Base-by-base conservation (phyloP, 2,113 vertebrate genomes). In the Sisor rabdophorus region DNA sequence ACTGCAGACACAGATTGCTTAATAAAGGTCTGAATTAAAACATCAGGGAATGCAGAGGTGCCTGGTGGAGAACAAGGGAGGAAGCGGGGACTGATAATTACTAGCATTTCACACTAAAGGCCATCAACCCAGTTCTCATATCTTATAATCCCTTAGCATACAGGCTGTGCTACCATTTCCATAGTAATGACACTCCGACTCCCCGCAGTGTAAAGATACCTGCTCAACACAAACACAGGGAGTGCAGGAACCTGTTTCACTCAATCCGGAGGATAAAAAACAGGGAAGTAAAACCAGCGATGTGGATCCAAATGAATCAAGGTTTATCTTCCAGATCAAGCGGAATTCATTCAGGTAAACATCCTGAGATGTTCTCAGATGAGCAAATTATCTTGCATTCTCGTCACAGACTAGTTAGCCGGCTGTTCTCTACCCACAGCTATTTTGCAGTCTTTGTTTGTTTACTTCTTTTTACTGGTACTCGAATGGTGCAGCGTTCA, bases 21-120 rank as follows among this genome's bases (percentile, higher is more conserved):
- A 76, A 75, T 68, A 82, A 82, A 68, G 70, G 65, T 13, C 53
- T 58, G 69, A 72, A 79, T 75, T 55, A 74, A 75, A 82, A 72
- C 67, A 81, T n/a, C 19, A 50, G 24, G n/a, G 47, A 53, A 69
- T 5, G 48, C 71, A 36, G 16, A 52, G 65, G 44, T 32, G 50
- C 71, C 64, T 12, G 22, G 52, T 17, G 60, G 53, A 40, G 22
- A 48, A 56, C 19, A 40, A 3, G n/a, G 36, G 22, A 67, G 47
- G 67, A 30, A 44, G 13, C 64, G 53, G 74, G 71, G 50, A 74
- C 30, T 48, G 71, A 63, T 81, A 58, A 81, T 78, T 75, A 81
- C 75, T 22, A 71, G 65, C 26, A 15, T 73, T 73, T 73, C 56
- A n/a, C 40, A 60, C 55, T 10, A 70, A 76, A 69, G 26, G 54